Percentiles rank a stretch among this genome's conserved stretches.
phyloP scores from a whole-genome alignment of 92 coral and sea anemone genomes.

The Porites divaricata region DNA sequence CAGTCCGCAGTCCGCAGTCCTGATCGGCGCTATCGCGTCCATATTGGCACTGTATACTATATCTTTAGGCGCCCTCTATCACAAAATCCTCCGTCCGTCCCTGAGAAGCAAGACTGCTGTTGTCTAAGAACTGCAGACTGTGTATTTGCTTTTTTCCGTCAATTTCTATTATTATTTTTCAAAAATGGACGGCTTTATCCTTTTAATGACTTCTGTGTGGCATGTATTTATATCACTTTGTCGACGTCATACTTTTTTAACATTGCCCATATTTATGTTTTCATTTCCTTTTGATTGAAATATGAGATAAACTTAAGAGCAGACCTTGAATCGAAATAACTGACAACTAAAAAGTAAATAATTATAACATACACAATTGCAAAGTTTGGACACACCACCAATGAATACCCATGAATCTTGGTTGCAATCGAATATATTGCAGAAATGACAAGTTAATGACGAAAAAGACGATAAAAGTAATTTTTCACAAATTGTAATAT shows the following conservation, averaged over 20 bases:
- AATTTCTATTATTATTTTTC: too few relatives aligned
- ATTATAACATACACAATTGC: not conserved
- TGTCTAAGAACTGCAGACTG: too few relatives aligned
- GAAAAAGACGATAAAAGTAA: not conserved
- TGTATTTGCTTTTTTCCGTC: too few relatives aligned
- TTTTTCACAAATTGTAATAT: not conserved
- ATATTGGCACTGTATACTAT: too few relatives aligned
- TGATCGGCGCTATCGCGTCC: too few relatives aligned
- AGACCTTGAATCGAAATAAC: not conserved
- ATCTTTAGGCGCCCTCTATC: too few relatives aligned
- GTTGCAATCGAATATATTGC: not conserved
- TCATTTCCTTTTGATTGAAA: conserved; percentile 15
- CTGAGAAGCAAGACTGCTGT: too few relatives aligned
- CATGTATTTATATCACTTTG: not conserved
- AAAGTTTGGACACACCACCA: conserved; percentile 4
- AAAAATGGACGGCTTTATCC: not conserved
- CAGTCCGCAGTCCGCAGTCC: too few relatives aligned
- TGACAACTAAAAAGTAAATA: not conserved
- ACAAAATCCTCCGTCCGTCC: too few relatives aligned
- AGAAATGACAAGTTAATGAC: conserved; percentile 8
- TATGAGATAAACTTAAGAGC: not conserved
- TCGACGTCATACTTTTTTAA: too few relatives aligned
- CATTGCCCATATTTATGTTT: not conserved
- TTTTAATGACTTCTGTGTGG: not conserved
- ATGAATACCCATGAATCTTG: not conserved